Evolutionary conservation across 2,888 invertebrate genomes (phyloP).

Genomic region (Nemapogon koenigi): DNA sequence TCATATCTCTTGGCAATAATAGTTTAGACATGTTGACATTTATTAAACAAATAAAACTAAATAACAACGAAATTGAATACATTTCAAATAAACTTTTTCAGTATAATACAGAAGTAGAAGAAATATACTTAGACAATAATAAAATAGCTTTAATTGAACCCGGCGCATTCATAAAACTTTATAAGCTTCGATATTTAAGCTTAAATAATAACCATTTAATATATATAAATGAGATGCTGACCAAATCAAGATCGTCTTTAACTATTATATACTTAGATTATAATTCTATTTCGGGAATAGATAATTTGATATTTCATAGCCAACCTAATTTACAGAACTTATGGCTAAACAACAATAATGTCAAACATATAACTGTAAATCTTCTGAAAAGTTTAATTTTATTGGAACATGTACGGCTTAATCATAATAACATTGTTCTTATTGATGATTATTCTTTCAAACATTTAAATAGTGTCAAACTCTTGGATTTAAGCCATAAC

Average conservation of each 20-base stretch:
- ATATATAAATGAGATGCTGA: conserved; percentile 79
- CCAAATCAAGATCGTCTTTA: conserved; percentile 45
- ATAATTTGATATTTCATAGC: conserved; percentile 75
- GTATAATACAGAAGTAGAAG: conserved; percentile 75
- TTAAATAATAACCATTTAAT: conserved; percentile 81
- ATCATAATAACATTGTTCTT: conserved; percentile 78
- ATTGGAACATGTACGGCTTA: conserved; percentile 78
- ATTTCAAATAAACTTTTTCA: conserved; percentile 80
- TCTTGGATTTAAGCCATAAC: conserved; percentile 81
- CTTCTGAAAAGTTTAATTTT: conserved; percentile 78
- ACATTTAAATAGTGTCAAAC: conserved; percentile 75
- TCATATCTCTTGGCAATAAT: conserved; percentile 78
- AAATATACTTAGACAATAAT: conserved; percentile 88
- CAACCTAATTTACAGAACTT: conserved; percentile 84
- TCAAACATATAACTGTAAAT: conserved; percentile 73
- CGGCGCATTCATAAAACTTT: conserved; percentile 76
- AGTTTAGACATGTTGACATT: conserved; percentile 77
- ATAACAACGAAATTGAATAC: conserved; percentile 80
- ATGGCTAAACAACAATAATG: conserved; percentile 80
- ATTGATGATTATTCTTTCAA: conserved; percentile 85
- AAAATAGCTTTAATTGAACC: conserved; percentile 80
- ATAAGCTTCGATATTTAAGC: conserved; percentile 82
- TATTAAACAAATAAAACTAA: conserved; percentile 79
- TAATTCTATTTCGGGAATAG: conserved; percentile 73
- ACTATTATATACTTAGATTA: conserved; percentile 39